These are phyloP conservation scores for Megastigmus dorsalis DNA, from an alignment of 2,888 invertebrate species.

Conservation along the genomic window DNA sequence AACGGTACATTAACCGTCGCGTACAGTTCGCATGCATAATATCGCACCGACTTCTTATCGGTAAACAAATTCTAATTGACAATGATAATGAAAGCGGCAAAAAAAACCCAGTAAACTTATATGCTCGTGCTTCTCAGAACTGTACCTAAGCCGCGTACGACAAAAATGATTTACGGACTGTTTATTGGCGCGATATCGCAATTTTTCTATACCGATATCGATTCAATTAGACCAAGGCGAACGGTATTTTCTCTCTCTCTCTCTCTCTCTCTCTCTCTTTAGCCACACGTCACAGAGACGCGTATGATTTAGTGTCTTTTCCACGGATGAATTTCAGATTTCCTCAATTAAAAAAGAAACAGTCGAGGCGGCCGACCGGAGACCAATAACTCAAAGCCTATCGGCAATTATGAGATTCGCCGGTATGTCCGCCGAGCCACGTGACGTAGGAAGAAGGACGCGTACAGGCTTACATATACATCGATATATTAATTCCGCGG, in stretches of 20 bases:
- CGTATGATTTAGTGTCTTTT: slow-evolving; percentile 37
- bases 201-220: slow-evolving; percentile 16
- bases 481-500: too few species aligned
- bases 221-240: slow-evolving; percentile 48
- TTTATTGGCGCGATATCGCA: neutral
- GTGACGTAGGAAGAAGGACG: neutral
- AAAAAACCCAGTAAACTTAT: neutral
- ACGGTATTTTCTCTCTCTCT: neutral
- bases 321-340: slow-evolving; percentile 24
- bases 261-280: neutral
- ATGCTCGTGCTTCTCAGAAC: slow-evolving; percentile 2
- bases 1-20: neutral
- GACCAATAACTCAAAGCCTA: slow-evolving; percentile 10
- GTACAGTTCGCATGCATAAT: neutral
- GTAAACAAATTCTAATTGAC: slow-evolving; percentile 16
- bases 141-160: too few species aligned
- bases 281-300: too few species aligned
- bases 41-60: slow-evolving; percentile 11
- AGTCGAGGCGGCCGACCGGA: neutral
- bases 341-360: slow-evolving; percentile 10
- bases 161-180: slow-evolving; percentile 36
- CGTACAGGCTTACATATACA: too few species aligned
- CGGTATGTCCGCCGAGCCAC: too few species aligned
- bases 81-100: too few species aligned
- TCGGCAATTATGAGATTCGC: slow-evolving; percentile 28